Conservation (phyloP, 2,888 invertebrate species). For the Eupithecia insigniata region DNA sequence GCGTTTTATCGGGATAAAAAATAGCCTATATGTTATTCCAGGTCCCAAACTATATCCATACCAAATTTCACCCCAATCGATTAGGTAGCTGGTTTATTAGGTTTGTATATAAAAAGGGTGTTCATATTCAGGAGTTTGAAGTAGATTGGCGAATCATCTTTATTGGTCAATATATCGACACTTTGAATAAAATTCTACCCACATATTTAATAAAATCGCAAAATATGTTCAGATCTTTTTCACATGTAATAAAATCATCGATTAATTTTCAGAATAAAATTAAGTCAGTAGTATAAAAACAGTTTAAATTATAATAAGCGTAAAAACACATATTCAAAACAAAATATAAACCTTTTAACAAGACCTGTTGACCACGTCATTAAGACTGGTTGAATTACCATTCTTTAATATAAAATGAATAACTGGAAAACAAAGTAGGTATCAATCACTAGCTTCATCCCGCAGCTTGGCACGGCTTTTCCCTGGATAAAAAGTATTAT, state of each 20-base stretch:
- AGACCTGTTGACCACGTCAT: conserved; percentile 29
- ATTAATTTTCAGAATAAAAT: neutral
- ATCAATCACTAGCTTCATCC: neutral
- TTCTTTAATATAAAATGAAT: neutral
- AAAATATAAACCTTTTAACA: conserved; percentile 12
- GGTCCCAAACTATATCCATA: too few relatives aligned
- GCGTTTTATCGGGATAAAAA: too few relatives aligned
- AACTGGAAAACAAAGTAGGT: neutral
- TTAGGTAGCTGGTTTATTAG: too few relatives aligned
- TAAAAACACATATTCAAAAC: conserved; percentile 2
- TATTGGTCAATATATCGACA: neutral
- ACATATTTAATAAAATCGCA: neutral
- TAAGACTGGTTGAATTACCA: conserved; percentile 4
- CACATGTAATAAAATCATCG: neutral
- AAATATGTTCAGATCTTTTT: neutral
- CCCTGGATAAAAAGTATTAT: neutral
- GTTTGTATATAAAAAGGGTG: too few relatives aligned
- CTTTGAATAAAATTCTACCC: neutral
- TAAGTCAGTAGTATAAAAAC: neutral
- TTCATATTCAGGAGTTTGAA: neutral
- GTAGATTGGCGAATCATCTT: neutral
- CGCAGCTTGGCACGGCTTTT: neutral
- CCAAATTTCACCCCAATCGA: too few relatives aligned
- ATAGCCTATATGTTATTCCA: too few relatives aligned
- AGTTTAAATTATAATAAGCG: neutral